Evolutionary conservation across 2,888 invertebrate species (phyloP).

Genomic region (Stenichneumon culpator): DNA sequence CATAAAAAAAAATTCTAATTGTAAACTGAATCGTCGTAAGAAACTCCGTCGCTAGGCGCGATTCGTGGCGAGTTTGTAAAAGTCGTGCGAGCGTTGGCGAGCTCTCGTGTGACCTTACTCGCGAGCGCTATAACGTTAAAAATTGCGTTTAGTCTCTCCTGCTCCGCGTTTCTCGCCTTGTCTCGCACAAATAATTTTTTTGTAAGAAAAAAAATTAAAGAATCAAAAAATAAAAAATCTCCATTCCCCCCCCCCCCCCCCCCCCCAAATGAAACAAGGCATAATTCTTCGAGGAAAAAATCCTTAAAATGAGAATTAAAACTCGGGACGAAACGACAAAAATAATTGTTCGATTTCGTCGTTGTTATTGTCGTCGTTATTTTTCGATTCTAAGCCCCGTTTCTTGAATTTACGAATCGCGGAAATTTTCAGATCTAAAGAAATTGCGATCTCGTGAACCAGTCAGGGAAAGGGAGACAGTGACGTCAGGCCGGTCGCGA

Average conservation of each 20-base stretch:
- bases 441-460: slow-evolving; percentile 15
- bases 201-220: too few relatives aligned
- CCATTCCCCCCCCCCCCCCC: neutral
- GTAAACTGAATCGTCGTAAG: neutral
- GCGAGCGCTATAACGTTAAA: neutral
- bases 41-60: slow-evolving; percentile 6
- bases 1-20: neutral
- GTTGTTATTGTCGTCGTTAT: slow-evolving; percentile 11
- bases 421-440: neutral
- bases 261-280: neutral
- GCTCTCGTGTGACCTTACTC: slow-evolving; percentile 5
- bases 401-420: neutral
- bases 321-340: neutral
- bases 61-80: slow-evolving; percentile 12
- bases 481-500: slow-evolving; percentile 76
- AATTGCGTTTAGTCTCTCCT: neutral
- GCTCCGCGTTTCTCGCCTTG: neutral
- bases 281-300: slow-evolving; percentile 2
- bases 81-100: slow-evolving; percentile 15
- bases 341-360: neutral
- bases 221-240: neutral
- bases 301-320: neutral
- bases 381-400: neutral
- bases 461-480: slow-evolving; percentile 57
- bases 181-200: neutral